Conservation (phyloP, 2,113 vertebrate species). For the Sclerurus mexicanus region DNA sequence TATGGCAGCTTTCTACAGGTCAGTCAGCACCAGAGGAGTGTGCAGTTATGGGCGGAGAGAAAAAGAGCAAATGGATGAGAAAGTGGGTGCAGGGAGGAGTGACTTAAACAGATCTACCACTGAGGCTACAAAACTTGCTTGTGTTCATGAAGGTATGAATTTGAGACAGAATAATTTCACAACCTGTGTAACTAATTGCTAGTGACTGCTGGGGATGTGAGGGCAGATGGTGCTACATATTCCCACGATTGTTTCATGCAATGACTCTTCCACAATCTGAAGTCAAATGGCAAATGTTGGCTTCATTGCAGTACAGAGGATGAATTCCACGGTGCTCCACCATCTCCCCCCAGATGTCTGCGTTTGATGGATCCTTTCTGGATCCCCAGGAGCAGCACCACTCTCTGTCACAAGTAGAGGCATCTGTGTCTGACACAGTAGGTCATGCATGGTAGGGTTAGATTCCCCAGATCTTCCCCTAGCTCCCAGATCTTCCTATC, state of each 20-base stretch:
- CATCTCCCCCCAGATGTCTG: neutral
- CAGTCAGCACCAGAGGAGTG: accelerated
- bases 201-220: neutral
- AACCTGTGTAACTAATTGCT: neutral
- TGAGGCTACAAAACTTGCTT: neutral
- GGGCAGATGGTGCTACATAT: neutral
- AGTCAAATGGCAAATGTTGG: neutral
- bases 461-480: too few species aligned
- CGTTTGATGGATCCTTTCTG: neutral
- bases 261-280: neutral
- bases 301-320: neutral
- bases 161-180: neutral
- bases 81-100: neutral
- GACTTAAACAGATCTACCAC: neutral
- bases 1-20: neutral
- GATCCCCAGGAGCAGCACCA: neutral
- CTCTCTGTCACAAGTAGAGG: neutral
- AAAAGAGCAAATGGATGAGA: neutral
- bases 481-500: neutral
- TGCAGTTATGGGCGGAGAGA: neutral
- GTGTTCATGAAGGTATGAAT: neutral
- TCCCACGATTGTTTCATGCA: neutral
- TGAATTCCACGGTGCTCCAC: neutral
- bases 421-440: accelerated
- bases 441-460: accelerated